Conservation (phyloP, 2,888 invertebrate genomes). For the Athetis lepigone region DNA sequence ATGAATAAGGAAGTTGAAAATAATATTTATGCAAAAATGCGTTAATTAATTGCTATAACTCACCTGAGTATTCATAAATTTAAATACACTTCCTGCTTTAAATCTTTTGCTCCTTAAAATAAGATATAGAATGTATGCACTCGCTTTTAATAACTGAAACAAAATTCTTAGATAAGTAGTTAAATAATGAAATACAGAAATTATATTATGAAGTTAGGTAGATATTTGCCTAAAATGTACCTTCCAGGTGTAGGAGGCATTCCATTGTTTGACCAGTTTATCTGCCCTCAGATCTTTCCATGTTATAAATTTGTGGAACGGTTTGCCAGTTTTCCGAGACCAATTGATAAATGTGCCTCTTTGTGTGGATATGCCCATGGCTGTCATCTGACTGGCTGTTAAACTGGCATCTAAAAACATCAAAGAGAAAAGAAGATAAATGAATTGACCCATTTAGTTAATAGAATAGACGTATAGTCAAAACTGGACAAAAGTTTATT, state of each 20-base stretch:
- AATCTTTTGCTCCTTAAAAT: slow-evolving; percentile 95
- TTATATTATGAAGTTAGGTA: neutral
- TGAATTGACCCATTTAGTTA: neutral
- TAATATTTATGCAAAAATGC: neutral
- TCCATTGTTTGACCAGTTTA: slow-evolving; percentile 94
- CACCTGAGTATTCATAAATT: slow-evolving; percentile 96
- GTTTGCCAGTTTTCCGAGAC: slow-evolving; percentile 93
- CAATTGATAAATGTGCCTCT: slow-evolving; percentile 96
- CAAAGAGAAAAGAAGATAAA: slow-evolving; percentile 9
- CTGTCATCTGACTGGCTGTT: slow-evolving; percentile 92
- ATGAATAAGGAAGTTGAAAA: slow-evolving; percentile 18
- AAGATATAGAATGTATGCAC: slow-evolving; percentile 93
- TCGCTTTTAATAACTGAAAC: slow-evolving; percentile 91
- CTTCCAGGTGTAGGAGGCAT: slow-evolving; percentile 93
- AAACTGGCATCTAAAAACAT: slow-evolving; percentile 92
- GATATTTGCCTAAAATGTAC: slow-evolving; percentile 70
- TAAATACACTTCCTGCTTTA: slow-evolving; percentile 95
- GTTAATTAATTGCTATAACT: slow-evolving; percentile 25
- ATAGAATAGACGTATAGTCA: no score
- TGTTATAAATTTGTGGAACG: slow-evolving; percentile 96
- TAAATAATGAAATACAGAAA: neutral
- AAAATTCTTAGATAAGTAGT: slow-evolving; percentile 36
- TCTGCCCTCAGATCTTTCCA: slow-evolving; percentile 97
- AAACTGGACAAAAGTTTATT: neutral
- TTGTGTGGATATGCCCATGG: slow-evolving; percentile 96